These are phyloP conservation scores for Coregonus suidteri DNA, from an alignment of 2,797 vertebrate species.

Conservation along the genomic window DNA sequence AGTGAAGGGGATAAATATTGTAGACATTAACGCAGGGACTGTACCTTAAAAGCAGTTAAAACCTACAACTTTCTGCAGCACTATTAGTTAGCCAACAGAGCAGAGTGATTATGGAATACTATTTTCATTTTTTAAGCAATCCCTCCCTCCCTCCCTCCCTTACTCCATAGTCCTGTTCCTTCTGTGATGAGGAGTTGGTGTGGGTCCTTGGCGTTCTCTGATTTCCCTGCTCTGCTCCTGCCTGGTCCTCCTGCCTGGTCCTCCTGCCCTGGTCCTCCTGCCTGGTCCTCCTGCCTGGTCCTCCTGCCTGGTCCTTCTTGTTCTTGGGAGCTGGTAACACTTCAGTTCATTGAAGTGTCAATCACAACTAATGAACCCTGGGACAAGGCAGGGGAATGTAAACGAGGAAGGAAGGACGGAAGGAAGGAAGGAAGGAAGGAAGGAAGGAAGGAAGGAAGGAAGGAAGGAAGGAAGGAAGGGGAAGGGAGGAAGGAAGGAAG, in stretches of 20 bases:
- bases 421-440: too few relatives aligned
- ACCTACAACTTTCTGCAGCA: constrained; percentile 18
- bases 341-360: constrained; percentile 54
- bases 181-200: background rate
- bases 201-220: constrained; percentile 10
- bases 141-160: background rate
- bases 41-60: background rate
- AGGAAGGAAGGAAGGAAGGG: constrained; percentile 11
- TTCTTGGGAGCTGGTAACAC: constrained; percentile 38
- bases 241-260: too few relatives aligned
- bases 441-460: background rate
- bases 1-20: constrained; percentile 31
- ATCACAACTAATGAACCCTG: constrained; percentile 68
- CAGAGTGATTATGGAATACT: background rate
- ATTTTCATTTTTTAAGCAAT: constrained; percentile 8
- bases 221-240: constrained; percentile 20
- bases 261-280: background rate
- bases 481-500: background rate
- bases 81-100: background rate
- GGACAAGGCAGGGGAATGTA: constrained; percentile 44
- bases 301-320: constrained; percentile 2
- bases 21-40: constrained; percentile 16
- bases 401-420: background rate
- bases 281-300: too few relatives aligned
- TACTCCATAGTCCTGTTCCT: constrained; percentile 11